Percentiles rank a stretch among this genome's conserved stretches.
Evolutionary conservation across 2,797 vertebrate genomes (phyloP).

Genomic region (Acestrorhynchus altus): DNA sequence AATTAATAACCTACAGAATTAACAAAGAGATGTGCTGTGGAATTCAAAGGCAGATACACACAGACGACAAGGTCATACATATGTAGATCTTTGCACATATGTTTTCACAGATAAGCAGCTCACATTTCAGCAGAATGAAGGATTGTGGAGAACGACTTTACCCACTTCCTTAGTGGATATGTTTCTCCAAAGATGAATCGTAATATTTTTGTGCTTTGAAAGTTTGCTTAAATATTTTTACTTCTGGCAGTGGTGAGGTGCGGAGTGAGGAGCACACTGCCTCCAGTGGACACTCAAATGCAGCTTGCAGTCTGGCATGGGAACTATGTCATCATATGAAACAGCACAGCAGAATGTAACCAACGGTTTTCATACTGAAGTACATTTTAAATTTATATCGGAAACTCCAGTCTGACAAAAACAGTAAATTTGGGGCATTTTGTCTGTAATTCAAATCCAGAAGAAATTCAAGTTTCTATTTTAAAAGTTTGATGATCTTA

Average conservation of each 20-base stretch:
- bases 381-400: no score
- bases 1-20: slow-evolving; percentile 15
- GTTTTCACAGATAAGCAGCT: neutral
- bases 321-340: no score
- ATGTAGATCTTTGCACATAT: neutral
- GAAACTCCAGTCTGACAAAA: no score
- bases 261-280: neutral
- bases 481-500: no score
- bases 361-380: no score
- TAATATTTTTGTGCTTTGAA: neutral
- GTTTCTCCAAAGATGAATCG: neutral
- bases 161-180: neutral
- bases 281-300: slow-evolving; percentile 9
- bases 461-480: no score
- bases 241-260: neutral
- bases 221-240: neutral
- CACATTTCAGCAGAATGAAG: neutral
- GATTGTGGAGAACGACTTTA: neutral
- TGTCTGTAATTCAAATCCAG: no score
- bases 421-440: no score
- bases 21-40: neutral
- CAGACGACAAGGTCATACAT: neutral
- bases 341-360: no score
- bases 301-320: neutral
- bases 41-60: slow-evolving; percentile 1